phyloP scores from a whole-genome alignment of 2,113 vertebrate genomes.

The Hippocampus zosterae region DNA sequence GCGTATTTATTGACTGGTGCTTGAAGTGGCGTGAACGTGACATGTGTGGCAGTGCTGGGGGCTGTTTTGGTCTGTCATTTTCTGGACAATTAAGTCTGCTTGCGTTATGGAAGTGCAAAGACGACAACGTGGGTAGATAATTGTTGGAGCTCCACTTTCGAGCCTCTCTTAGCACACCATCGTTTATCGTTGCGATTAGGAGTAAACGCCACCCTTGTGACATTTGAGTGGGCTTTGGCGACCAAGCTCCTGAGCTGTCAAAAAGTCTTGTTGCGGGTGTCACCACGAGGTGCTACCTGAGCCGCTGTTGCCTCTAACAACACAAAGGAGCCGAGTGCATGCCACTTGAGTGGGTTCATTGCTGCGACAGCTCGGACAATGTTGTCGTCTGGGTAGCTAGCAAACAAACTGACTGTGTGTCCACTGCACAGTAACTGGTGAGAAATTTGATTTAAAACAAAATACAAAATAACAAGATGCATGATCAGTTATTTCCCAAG shows the following conservation, averaged over 20 bases:
- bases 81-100: neutral
- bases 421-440: too few species aligned
- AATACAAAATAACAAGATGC: too few species aligned
- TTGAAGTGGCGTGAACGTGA: constrained; percentile 16
- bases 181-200: constrained; percentile 19
- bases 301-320: constrained; percentile 33
- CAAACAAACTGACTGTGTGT: neutral
- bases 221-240: neutral
- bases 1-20: neutral
- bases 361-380: neutral
- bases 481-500: too few species aligned
- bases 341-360: neutral
- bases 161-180: neutral
- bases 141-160: too few species aligned
- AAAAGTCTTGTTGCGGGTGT: constrained; percentile 11
- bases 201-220: constrained; percentile 18
- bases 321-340: constrained; percentile 15
- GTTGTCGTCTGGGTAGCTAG: neutral
- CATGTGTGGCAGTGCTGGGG: constrained; percentile 49
- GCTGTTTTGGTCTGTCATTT: constrained; percentile 43
- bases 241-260: constrained; percentile 12
- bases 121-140: neutral
- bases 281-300: constrained; percentile 36
- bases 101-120: neutral
- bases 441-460: too few species aligned